Conservation (phyloP, 1,140 invertebrate species). For the Dinoponera quadriceps region DNA sequence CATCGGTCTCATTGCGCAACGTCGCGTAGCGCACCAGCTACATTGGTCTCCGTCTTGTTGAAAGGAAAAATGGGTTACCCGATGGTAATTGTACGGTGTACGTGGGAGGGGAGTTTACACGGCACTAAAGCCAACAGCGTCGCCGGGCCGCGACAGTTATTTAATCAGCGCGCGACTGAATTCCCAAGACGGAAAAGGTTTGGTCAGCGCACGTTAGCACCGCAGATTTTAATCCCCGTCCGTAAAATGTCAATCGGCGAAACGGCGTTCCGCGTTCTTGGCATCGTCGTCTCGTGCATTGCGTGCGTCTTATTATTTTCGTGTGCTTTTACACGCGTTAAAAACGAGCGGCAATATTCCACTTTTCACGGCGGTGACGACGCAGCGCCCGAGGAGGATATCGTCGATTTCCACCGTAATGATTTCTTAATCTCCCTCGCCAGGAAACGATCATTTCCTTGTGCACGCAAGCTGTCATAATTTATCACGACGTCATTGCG, state of each 20-base stretch:
- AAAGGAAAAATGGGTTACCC: constrained; percentile 47
- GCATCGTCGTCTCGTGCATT: constrained; percentile 5
- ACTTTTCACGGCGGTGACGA: constrained; percentile 21
- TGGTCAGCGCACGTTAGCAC: not conserved
- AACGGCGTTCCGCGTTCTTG: constrained; percentile 61
- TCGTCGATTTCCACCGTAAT: constrained; percentile 16
- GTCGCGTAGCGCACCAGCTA: not conserved
- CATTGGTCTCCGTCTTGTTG: not conserved
- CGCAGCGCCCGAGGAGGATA: constrained; percentile 9
- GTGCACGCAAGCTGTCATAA: constrained; percentile 20
- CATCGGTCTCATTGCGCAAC: constrained; percentile 43
- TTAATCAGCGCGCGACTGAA: not conserved
- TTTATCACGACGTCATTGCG: constrained; percentile 14
- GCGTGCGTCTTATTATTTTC: not conserved
- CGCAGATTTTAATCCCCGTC: constrained; percentile 34
- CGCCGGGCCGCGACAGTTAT: not conserved
- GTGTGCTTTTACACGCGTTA: constrained; percentile 6
- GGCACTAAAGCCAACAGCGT: no score
- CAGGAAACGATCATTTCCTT: constrained; percentile 41
- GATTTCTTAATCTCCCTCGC: constrained; percentile 48
- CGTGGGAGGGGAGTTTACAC: constrained; percentile 20
- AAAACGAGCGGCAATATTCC: constrained; percentile 10
- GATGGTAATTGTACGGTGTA: constrained; percentile 19
- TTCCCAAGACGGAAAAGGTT: constrained; percentile 13
- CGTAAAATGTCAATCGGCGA: constrained; percentile 24